Evolutionary conservation across 1,140 invertebrate species (phyloP), one percentile per base, ranked within the genome.

Genomic region (Druon quercuslanigerum): DNA sequence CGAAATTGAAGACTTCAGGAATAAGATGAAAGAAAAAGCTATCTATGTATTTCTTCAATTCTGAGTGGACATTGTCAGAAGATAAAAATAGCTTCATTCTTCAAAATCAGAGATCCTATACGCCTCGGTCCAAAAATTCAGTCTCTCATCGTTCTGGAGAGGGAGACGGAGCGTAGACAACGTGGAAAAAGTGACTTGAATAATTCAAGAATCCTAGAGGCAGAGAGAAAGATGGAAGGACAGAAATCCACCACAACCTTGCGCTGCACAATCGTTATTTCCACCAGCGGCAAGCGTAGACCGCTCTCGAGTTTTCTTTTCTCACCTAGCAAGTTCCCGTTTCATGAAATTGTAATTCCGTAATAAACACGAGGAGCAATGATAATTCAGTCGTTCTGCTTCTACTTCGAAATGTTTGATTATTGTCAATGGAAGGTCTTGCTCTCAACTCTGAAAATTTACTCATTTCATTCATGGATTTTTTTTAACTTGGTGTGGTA

Each of bases 291-390:
- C 25, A 66, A 40, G 33, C 60, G 25, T 33, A 66, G 60, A 46
- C 25, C 25, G n/a, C 60, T 14, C 57, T 66, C 4, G 20, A 40
- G 60, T 66, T 66, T 66, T 66, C 60, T 66, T 66, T 66, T 66
- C 60, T 66, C 60, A 66, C 60, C 60, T 66, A 66, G 20, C 33
- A 13, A 60, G 60, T 66, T 33, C 46, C 25, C 33, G 60, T 66
- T 46, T 66, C 60, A 66, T 66, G 60, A 66, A 66, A 66, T 66
- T 66, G 60, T 66, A 66, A 66, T 66, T 66, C 25, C 60, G 60
- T 66, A 66, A 66, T 66, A 66, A 66, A 66, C 60, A 66, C 40
- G 60, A 66, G 16, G 20, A 40, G 25, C 14, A 14, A 33, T 40
- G 25, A 66, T 66, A 66, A 66, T 60, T 60, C 20, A n/a, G 2